Percentiles rank a stretch among this genome's conserved stretches.
Evolutionary conservation across 2,888 invertebrate species (phyloP).

Genomic region (Erynnis tages): DNA sequence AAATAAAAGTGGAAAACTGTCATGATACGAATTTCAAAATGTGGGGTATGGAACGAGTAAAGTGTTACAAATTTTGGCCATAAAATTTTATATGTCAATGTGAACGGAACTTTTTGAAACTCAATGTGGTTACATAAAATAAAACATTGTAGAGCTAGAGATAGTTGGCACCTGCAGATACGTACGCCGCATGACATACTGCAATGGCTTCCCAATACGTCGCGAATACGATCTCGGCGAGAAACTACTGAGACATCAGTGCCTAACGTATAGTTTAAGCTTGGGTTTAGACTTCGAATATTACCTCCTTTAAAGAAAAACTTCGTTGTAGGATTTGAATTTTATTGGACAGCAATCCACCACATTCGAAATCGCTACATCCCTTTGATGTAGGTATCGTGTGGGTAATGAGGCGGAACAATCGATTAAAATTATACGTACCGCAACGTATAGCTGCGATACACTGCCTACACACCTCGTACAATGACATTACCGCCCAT

Average conservation of each 20-base stretch:
- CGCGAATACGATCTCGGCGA: slow-evolving; percentile 45
- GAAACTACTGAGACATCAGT: slow-evolving; percentile 50
- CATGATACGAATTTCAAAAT: background rate
- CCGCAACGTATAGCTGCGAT: slow-evolving; percentile 6
- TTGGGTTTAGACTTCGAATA: background rate
- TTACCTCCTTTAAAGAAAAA: slow-evolving; percentile 6
- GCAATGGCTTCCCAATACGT: slow-evolving; percentile 66
- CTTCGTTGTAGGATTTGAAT: slow-evolving; percentile 4
- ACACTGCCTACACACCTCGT: slow-evolving; percentile 5
- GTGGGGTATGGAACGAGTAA: background rate
- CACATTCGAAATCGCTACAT: slow-evolving; percentile 23
- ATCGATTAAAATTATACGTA: slow-evolving; percentile 19
- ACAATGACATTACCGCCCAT: slow-evolving; percentile 22
- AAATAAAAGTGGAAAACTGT: slow-evolving; percentile 7
- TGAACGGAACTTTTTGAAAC: slow-evolving; percentile 39
- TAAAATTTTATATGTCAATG: slow-evolving; percentile 36
- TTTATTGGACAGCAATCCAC: slow-evolving; percentile 22
- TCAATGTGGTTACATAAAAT: slow-evolving; percentile 41
- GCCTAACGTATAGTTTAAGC: slow-evolving; percentile 5
- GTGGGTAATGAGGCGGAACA: slow-evolving; percentile 25
- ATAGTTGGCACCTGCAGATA: slow-evolving; percentile 48
- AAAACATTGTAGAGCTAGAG: slow-evolving; percentile 27
- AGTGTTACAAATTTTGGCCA: slow-evolving; percentile 29
- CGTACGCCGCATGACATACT: slow-evolving; percentile 41
- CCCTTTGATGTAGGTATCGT: slow-evolving; percentile 18